phyloP scores from a whole-genome alignment of 1,140 invertebrate genomes.

The Drosophila albomicans region DNA sequence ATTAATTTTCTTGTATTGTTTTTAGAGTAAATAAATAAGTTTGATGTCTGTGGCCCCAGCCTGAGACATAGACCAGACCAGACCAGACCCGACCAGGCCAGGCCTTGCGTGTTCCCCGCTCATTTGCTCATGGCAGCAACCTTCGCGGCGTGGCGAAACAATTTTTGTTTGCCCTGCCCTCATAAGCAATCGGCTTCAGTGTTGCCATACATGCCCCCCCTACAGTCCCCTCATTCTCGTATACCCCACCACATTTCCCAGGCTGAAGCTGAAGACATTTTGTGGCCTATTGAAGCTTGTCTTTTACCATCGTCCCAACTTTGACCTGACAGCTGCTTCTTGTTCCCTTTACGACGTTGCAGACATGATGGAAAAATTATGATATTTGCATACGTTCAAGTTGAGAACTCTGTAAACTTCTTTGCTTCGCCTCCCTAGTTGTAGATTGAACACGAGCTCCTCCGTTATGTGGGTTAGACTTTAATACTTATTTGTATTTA shows the following conservation, averaged over 20 bases:
- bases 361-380: conserved; percentile 71
- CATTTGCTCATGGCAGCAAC: conserved; percentile 70
- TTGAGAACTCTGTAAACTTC: conserved; percentile 38
- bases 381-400: conserved; percentile 81
- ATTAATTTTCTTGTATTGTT: conserved; percentile 83
- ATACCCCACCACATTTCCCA: neutral
- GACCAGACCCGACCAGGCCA: neutral
- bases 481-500: conserved; percentile 71
- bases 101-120: conserved; percentile 69
- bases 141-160: conserved; percentile 79
- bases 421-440: neutral
- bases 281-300: conserved; percentile 54
- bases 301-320: conserved; percentile 7
- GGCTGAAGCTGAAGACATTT: conserved; percentile 38
- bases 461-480: conserved; percentile 33
- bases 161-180: conserved; percentile 73
- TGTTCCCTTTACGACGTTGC: conserved; percentile 48
- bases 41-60: conserved; percentile 62
- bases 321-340: conserved; percentile 43
- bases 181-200: conserved; percentile 56
- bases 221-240: neutral
- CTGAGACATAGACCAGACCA: neutral
- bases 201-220: conserved; percentile 38
- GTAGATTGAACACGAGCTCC: neutral
- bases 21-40: conserved; percentile 83